Base-by-base conservation (phyloP, 2,888 invertebrate species). In the Prosapia bicincta region DNA sequence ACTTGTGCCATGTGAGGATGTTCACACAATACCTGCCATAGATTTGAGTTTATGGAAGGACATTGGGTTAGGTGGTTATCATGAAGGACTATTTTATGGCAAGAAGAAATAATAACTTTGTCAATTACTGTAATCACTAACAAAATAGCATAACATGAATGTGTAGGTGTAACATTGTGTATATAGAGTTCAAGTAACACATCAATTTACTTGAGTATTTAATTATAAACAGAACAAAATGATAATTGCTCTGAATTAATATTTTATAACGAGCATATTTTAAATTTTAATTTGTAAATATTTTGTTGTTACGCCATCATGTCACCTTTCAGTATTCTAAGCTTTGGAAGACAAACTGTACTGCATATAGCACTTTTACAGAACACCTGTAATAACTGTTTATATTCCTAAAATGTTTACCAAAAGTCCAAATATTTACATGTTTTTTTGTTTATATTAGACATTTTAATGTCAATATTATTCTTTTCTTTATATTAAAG, bases 21-120 rank as follows among this genome's bases (percentile, higher is more conserved):
- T 89, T 28, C 80, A 80, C 26, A 81, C 82, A 65, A 80, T 90
- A 76, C 87, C 88, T 65, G 82, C 82, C 70, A 80, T 88, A 15
- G 86, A 89, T 80, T 82, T 90, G 69, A 83, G 84, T n/a, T 81
- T 86, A 80, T 89, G 89, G 89, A 85, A 87, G 82, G 88, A 89
- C 78, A 69, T 32, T 13, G 71, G 68, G n/a, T n/a, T n/a, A n/a
- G n/a, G n/a, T n/a, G 72, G 67, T 32, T 73, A 75, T 9, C 76
- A 75, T 30, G 74, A 68, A 9, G 70, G 26, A 43, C 70, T 38
- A 13, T 74, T 69, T 71, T 77, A 71, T 30, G 72, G 70, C 71
- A 76, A 74, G 66, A 78, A 78, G 38, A 73, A 73, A 70, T 69
- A 68, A 72, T 20, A 66, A 38, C 6, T 15, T 9, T 20, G 7